Conservation (phyloP, 2,888 invertebrate species). For the Flexamia atlantica region DNA sequence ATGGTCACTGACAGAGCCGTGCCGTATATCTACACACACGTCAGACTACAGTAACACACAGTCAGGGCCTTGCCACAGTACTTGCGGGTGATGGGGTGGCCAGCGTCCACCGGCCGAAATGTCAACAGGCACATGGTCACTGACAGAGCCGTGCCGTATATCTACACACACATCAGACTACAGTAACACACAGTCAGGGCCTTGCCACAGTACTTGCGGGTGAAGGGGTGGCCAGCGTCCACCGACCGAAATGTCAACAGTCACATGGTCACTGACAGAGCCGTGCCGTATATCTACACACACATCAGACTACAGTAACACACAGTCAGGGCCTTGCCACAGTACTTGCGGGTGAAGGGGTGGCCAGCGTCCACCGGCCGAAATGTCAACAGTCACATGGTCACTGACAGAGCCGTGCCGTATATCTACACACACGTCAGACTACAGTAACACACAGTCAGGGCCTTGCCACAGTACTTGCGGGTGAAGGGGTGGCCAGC, state of each 20-base stretch:
- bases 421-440: constrained; percentile 13
- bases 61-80: constrained; percentile 26
- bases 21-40: too few relatives aligned
- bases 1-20: too few relatives aligned
- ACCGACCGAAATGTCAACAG: neutral
- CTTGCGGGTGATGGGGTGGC: neutral
- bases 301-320: neutral
- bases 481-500: neutral
- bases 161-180: too few relatives aligned
- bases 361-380: neutral
- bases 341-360: neutral
- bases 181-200: too few relatives aligned
- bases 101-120: neutral
- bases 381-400: constrained; percentile 6
- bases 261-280: neutral
- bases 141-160: neutral
- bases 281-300: constrained; percentile 4
- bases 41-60: too few relatives aligned
- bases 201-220: constrained; percentile 17
- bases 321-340: constrained; percentile 12
- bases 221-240: neutral
- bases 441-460: too few relatives aligned
- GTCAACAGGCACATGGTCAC: constrained; percentile 8
- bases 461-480: constrained; percentile 18
- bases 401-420: neutral